These are phyloP conservation scores for Holothuria scabra DNA, from an alignment of 53 echinoderm and acorn worm genomes.

Conservation along the genomic window DNA sequence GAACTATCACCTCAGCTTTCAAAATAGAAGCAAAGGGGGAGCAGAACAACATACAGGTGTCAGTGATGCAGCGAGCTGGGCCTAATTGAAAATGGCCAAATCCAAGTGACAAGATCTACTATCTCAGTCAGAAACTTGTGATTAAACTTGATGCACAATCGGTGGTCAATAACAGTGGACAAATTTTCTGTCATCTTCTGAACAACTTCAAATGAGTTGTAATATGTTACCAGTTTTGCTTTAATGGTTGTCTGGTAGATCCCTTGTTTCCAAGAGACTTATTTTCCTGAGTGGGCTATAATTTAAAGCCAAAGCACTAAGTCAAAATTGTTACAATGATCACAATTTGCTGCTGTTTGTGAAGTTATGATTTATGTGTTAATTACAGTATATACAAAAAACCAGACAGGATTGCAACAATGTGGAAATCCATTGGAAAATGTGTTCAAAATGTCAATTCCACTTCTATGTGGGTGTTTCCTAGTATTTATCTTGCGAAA, in stretches of 20 bases:
- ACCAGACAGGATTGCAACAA: constrained; percentile 14
- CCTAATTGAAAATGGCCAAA: constrained; percentile 63
- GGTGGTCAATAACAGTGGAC: constrained; percentile 13
- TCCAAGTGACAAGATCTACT: constrained; percentile 48
- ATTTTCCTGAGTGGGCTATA: background rate
- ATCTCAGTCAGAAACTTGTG: constrained; percentile 31
- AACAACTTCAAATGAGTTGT: constrained; percentile 21
- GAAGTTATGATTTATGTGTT: constrained; percentile 37
- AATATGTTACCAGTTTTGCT: background rate
- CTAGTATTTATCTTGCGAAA: constrained; percentile 5
- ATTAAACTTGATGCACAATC: constrained; percentile 56
- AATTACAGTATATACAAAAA: background rate
- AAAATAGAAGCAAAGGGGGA: constrained; percentile 63
- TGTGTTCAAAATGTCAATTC: constrained; percentile 28
- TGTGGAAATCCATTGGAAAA: background rate
- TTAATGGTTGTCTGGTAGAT: constrained; percentile 7
- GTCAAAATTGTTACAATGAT: constrained; percentile 24
- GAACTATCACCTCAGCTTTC: too few relatives aligned
- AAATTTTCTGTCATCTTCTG: constrained; percentile 5
- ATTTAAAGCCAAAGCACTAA: constrained; percentile 6
- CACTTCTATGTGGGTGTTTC: background rate
- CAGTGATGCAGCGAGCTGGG: constrained; percentile 68
- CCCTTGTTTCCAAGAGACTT: background rate
- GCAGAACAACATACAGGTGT: constrained; percentile 62
- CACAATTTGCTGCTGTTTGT: constrained; percentile 32